Evolutionary conservation across 2,113 vertebrate genomes (phyloP).

Genomic region (Leptobrachium ailaonicum): DNA sequence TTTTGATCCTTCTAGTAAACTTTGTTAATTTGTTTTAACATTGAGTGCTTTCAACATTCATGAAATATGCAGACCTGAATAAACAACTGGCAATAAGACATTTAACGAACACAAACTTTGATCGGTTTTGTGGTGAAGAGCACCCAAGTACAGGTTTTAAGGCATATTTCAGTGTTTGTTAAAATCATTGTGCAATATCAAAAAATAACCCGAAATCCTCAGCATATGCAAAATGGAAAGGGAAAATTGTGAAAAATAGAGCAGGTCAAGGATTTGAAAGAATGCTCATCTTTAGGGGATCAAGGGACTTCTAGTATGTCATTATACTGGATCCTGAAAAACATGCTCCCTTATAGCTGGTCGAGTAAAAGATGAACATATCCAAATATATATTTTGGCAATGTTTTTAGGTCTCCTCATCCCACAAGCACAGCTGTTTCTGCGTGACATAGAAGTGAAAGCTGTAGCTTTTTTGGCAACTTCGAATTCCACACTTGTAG

Average conservation of each 20-base stretch:
- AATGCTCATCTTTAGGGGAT: constrained; percentile 29
- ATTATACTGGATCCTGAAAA: constrained; percentile 14
- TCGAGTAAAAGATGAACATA: background rate
- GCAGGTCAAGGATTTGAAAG: background rate
- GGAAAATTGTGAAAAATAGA: background rate
- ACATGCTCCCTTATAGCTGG: constrained; percentile 22
- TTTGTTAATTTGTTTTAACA: too few species aligned
- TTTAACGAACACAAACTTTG: background rate
- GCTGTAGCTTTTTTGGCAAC: constrained; percentile 91
- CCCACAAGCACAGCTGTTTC: constrained; percentile 93
- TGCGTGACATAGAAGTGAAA: constrained; percentile 87
- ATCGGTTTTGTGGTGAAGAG: background rate
- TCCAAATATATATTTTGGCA: background rate
- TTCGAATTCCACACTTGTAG: constrained; percentile 97
- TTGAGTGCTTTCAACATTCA: too few species aligned
- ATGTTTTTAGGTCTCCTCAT: constrained; percentile 80
- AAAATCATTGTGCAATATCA: constrained; percentile 20
- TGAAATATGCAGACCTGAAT: background rate
- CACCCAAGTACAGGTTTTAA: background rate
- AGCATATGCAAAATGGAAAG: background rate
- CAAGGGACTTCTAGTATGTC: constrained; percentile 29
- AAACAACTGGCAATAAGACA: background rate
- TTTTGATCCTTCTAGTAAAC: too few species aligned
- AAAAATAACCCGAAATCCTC: background rate
- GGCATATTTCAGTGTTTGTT: constrained; percentile 15